Conservation (phyloP, 1,140 invertebrate species). For the Cotesia vestalis region DNA sequence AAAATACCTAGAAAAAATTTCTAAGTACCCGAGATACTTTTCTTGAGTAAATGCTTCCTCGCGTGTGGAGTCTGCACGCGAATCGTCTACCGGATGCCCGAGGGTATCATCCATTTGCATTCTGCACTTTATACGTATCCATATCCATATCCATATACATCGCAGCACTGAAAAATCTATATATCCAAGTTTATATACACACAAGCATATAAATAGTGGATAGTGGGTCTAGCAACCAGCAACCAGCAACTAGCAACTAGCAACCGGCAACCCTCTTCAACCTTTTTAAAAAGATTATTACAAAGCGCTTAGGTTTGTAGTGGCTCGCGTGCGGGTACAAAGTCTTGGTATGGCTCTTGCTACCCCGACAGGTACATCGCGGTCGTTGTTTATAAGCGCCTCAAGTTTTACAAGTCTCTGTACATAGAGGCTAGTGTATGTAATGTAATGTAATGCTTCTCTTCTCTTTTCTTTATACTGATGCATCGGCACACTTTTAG, state of each 20-base stretch:
- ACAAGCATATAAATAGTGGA: no score
- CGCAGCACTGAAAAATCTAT: no score
- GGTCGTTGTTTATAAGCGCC: slow-evolving; percentile 28
- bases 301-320: slow-evolving; percentile 6
- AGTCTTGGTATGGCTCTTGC: slow-evolving; percentile 21
- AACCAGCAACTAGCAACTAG: neutral
- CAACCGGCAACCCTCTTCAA: neutral
- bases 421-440: neutral
- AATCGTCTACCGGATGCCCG: slow-evolving; percentile 32
- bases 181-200: neutral
- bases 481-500: neutral
- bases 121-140: slow-evolving; percentile 9
- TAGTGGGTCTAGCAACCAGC: no score
- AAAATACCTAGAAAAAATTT: no score
- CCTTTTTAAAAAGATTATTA: slow-evolving; percentile 23
- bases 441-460: neutral
- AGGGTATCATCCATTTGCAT: slow-evolving; percentile 35
- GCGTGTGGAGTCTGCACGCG: slow-evolving; percentile 28
- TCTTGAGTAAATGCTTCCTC: slow-evolving; percentile 2
- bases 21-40: no score
- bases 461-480: neutral
- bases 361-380: slow-evolving; percentile 31
- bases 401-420: slow-evolving; percentile 15
- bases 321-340: neutral
- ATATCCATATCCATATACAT: no score